phyloP scores from a whole-genome alignment of 2,888 invertebrate genomes.

The Leptopilina syphax region DNA sequence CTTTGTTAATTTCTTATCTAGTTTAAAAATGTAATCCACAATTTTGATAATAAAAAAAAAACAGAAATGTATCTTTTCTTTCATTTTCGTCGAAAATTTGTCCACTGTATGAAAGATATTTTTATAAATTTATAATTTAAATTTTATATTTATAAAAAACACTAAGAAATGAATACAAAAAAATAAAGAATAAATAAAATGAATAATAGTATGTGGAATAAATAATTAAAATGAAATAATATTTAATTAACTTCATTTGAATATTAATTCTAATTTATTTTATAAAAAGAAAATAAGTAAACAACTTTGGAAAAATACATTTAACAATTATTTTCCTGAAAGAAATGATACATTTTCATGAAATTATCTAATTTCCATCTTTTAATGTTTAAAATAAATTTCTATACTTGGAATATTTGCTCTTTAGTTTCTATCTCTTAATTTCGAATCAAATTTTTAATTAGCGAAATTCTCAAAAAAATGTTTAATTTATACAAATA shows the following conservation, averaged over 20 bases:
- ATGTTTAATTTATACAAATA: neutral
- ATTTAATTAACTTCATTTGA: no score
- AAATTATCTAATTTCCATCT: neutral
- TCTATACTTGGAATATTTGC: neutral
- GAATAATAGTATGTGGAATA: no score
- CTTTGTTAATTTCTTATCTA: constrained; percentile 29
- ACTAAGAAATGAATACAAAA: no score
- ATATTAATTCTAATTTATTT: no score
- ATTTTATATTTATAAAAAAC: no score
- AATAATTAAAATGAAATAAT: no score
- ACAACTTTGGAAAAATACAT: no score
- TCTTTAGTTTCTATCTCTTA: no score
- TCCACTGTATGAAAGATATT: neutral
- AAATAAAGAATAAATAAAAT: no score
- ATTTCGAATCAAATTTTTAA: no score
- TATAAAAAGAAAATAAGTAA: no score
- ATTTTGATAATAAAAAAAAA: neutral
- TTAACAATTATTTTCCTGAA: neutral
- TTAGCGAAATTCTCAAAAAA: neutral
- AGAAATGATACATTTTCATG: constrained; percentile 34
- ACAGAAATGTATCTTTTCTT: constrained; percentile 12
- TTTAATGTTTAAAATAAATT: neutral
- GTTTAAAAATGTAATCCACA: constrained; percentile 12
- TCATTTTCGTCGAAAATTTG: neutral
- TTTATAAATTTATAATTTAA: no score